phyloP scores from a whole-genome alignment of 2,888 invertebrate genomes.

The Adela reaumurella region DNA sequence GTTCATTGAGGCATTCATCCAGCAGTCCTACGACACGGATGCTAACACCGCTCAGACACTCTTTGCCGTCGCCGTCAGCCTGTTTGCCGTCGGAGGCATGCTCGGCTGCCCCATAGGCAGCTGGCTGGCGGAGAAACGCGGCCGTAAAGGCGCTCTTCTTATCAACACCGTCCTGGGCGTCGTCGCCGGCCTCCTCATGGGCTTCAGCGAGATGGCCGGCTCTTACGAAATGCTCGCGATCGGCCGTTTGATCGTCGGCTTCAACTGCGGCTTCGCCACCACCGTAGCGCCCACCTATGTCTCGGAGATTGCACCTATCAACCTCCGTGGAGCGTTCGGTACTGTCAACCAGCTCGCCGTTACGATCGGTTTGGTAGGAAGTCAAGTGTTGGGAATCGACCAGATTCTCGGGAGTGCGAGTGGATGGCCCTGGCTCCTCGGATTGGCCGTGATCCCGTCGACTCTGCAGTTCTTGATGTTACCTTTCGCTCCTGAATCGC shows the following conservation, averaged over 20 bases:
- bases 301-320: conserved; percentile 43
- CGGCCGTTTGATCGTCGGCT: conserved; percentile 69
- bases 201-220: conserved; percentile 57
- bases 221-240: conserved; percentile 69
- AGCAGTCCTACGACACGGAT: conserved; percentile 40
- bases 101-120: conserved; percentile 73
- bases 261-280: conserved; percentile 65
- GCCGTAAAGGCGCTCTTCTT: conserved; percentile 64
- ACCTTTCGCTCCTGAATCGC: conserved; percentile 42
- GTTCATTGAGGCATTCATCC: conserved; percentile 63
- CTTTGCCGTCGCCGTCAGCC: conserved; percentile 66
- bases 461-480: conserved; percentile 37
- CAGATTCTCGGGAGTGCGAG: conserved; percentile 38
- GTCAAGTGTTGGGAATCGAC: conserved; percentile 46
- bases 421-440: conserved; percentile 48
- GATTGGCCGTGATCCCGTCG: conserved; percentile 38
- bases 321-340: conserved; percentile 43
- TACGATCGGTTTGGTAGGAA: conserved; percentile 38
- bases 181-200: conserved; percentile 63
- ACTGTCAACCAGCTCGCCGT: conserved; percentile 50
- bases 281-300: conserved; percentile 51
- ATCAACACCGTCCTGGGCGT: conserved; percentile 64
- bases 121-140: conserved; percentile 66
- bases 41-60: conserved; percentile 46
- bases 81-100: conserved; percentile 78